Percentiles rank a stretch among this genome's conserved stretches.
These are phyloP conservation scores for Hepsetus odoe DNA, from an alignment of 2,113 vertebrate species.

Conservation along the genomic window DNA sequence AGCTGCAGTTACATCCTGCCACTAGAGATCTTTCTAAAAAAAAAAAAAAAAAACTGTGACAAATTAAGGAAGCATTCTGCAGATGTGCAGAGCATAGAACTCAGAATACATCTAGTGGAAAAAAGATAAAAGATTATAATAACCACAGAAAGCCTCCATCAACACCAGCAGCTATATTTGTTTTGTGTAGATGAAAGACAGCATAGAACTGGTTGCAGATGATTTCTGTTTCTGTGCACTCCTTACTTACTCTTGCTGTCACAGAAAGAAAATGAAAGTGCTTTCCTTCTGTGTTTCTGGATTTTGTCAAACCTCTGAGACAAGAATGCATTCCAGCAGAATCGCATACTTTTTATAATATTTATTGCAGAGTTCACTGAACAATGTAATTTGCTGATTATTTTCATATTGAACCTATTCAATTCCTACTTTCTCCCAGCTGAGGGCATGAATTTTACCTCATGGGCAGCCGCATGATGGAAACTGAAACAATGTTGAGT, in stretches of 20 bases:
- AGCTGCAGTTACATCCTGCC: slow-evolving; percentile 40
- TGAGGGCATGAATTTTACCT: no score
- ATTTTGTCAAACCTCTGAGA: not conserved
- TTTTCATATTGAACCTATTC: no score
- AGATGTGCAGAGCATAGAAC: not conserved
- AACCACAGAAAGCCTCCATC: not conserved
- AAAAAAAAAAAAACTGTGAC: not conserved
- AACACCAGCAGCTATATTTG: not conserved
- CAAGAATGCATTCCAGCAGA: not conserved
- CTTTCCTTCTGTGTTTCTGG: not conserved
- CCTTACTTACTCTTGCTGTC: not conserved
- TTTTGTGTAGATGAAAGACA: not conserved
- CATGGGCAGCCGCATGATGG: no score
- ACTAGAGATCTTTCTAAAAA: not conserved
- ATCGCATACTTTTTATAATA: not conserved
- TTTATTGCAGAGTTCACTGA: not conserved
- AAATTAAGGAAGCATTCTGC: slow-evolving; percentile 22
- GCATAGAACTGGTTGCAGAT: not conserved
- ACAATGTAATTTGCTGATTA: not conserved
- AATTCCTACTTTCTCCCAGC: no score
- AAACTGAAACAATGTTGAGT: no score
- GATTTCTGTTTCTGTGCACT: slow-evolving; percentile 1
- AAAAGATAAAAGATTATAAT: not conserved
- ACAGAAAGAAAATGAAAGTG: not conserved
- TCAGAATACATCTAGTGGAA: not conserved